These are phyloP conservation scores for Rhingia campestris DNA, from an alignment of 2,888 invertebrate genomes.

Conservation along the genomic window DNA sequence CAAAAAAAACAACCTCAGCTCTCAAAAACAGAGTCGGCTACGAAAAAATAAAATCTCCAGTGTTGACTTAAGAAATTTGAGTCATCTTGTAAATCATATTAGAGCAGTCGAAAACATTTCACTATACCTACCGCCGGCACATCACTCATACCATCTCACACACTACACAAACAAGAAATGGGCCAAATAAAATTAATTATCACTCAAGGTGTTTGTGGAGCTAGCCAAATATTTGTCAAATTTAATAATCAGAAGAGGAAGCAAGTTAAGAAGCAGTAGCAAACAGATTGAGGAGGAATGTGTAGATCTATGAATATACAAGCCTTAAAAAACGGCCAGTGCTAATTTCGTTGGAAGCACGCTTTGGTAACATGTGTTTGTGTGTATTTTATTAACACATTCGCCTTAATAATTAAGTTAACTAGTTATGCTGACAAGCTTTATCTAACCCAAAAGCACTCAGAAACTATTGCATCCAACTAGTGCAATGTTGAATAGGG, in stretches of 20 bases:
- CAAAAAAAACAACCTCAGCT: background rate
- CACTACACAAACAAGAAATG: constrained; percentile 38
- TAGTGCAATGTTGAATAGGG: no score
- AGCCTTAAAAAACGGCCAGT: constrained; percentile 7
- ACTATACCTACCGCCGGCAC: constrained; percentile 1
- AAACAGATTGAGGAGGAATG: background rate
- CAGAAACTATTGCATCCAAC: no score
- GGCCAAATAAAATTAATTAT: constrained; percentile 55
- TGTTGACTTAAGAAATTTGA: constrained; percentile 53
- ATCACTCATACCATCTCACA: constrained; percentile 1
- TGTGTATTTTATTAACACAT: background rate
- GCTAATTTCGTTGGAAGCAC: constrained; percentile 32
- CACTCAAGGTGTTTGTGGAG: constrained; percentile 44
- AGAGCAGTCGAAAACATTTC: constrained; percentile 44
- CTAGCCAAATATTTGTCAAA: constrained; percentile 46
- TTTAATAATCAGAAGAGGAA: constrained; percentile 29
- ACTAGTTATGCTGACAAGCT: no score
- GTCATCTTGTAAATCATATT: constrained; percentile 43
- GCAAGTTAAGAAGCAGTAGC: background rate
- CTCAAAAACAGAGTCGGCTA: constrained; percentile 16
- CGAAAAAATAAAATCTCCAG: constrained; percentile 8
- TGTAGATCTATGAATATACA: constrained; percentile 7
- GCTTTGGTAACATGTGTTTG: constrained; percentile 23
- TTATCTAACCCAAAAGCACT: no score
- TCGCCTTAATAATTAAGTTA: no score